phyloP scores from a whole-genome alignment of 2,797 vertebrate genomes.

The Dryobates pubescens region DNA sequence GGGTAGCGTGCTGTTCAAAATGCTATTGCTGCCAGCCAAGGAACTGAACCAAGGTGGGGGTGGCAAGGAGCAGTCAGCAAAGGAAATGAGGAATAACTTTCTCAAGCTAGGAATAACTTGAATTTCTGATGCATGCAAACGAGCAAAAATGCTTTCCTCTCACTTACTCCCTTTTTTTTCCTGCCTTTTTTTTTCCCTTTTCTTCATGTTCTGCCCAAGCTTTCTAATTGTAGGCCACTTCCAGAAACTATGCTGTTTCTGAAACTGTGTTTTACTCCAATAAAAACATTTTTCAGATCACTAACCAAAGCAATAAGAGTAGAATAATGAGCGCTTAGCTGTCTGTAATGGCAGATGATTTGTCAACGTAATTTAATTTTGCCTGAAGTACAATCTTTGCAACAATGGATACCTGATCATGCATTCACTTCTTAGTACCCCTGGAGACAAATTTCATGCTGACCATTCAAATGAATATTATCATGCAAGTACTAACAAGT shows the following conservation, averaged over 20 bases:
- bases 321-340: not conserved
- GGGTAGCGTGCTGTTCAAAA: not conserved
- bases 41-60: not conserved
- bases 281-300: constrained; percentile 12
- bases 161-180: not conserved
- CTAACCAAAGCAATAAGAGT: not conserved
- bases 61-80: not conserved
- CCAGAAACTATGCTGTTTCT: constrained; percentile 32
- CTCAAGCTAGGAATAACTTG: not conserved
- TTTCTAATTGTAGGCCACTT: not conserved
- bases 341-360: constrained; percentile 24
- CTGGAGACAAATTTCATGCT: constrained; percentile 40
- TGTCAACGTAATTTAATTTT: constrained; percentile 53
- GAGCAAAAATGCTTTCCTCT: not conserved
- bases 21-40: not conserved
- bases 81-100: not conserved
- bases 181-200: not conserved
- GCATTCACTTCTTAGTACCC: constrained; percentile 20
- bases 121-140: not conserved
- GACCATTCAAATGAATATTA: constrained; percentile 30
- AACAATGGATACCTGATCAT: constrained; percentile 30
- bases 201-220: not conserved
- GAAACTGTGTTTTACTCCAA: constrained; percentile 22
- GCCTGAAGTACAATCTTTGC: constrained; percentile 13
- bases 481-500: constrained; percentile 37